Evolutionary conservation across 2,888 invertebrate species (phyloP).

Genomic region (Galerucella pusilla): DNA sequence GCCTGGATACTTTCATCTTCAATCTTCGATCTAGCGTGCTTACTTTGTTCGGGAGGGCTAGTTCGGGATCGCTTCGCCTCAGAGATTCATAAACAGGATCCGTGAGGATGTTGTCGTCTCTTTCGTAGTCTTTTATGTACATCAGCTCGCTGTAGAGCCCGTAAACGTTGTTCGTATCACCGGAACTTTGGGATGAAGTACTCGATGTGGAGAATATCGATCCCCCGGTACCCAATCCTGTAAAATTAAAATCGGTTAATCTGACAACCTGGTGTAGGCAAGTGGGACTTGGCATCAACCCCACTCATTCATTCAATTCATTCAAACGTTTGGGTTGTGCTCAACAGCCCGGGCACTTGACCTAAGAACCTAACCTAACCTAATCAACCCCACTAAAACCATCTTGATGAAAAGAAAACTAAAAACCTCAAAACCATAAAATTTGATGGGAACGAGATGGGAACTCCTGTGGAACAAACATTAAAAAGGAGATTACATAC

Average conservation of each 20-base stretch:
- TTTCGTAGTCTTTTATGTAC: conserved; percentile 88
- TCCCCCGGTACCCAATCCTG: conserved; percentile 58
- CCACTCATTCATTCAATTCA: no score
- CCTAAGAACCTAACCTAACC: no score
- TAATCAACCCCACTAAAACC: no score
- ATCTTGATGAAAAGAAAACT: no score
- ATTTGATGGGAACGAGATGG: no score
- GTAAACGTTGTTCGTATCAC: conserved; percentile 84
- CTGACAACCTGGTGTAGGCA: no score
- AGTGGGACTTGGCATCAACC: no score
- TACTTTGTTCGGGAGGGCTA: conserved; percentile 85
- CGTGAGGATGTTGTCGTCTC: conserved; percentile 77
- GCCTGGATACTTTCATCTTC: conserved; percentile 84
- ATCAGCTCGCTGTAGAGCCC: conserved; percentile 90
- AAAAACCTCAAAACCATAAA: no score
- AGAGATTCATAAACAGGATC: conserved; percentile 81
- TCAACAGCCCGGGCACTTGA: no score
- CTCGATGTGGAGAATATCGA: conserved; percentile 69
- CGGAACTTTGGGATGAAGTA: conserved; percentile 71
- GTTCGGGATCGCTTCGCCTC: conserved; percentile 84
- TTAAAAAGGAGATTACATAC: no score
- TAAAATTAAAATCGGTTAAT: not conserved
- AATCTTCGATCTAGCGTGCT: conserved; percentile 83
- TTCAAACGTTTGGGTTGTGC: no score
- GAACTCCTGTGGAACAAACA: no score